Evolutionary conservation across 1,140 invertebrate genomes (phyloP).

Genomic region (Idris sp.): DNA sequence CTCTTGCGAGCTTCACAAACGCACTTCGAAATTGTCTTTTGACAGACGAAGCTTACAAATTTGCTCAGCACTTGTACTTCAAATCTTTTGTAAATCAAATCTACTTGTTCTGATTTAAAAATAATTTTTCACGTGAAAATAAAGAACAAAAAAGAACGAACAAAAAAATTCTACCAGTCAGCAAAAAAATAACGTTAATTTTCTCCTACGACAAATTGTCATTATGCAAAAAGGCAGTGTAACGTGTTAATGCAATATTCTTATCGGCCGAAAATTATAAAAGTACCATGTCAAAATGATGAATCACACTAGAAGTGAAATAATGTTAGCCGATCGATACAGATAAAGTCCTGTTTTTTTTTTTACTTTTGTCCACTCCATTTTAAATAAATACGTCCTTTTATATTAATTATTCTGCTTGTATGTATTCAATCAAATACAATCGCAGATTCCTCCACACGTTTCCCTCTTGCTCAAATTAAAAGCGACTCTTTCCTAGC

Average conservation of each 20-base stretch:
- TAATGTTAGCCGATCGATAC: slow-evolving; percentile 37
- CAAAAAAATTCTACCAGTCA: not conserved
- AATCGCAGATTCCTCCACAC: slow-evolving; percentile 48
- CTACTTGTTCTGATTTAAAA: slow-evolving; percentile 12
- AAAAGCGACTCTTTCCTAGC: slow-evolving; percentile 65
- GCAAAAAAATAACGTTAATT: slow-evolving; percentile 5
- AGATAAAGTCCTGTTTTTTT: too few relatives aligned
- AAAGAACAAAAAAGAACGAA: too few relatives aligned
- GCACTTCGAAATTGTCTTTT: slow-evolving; percentile 50
- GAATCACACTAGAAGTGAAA: slow-evolving; percentile 38
- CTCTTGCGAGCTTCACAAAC: slow-evolving; percentile 32
- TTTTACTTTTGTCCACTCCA: too few relatives aligned
- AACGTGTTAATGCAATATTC: slow-evolving; percentile 50
- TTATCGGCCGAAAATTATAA: slow-evolving; percentile 53
- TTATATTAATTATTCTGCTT: slow-evolving; percentile 31
- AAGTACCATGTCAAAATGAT: slow-evolving; percentile 49
- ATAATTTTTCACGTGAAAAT: not conserved
- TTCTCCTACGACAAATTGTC: slow-evolving; percentile 34
- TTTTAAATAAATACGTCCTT: slow-evolving; percentile 34
- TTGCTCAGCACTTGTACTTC: slow-evolving; percentile 70
- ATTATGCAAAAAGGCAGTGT: slow-evolving; percentile 35
- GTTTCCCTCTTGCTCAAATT: slow-evolving; percentile 58
- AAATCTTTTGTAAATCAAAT: slow-evolving; percentile 23
- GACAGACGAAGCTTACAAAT: slow-evolving; percentile 56
- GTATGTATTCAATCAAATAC: slow-evolving; percentile 42